Evolutionary conservation across 2,888 invertebrate species (phyloP), one percentile per base, ranked within the genome.

Genomic region (Orgyia antiqua): DNA sequence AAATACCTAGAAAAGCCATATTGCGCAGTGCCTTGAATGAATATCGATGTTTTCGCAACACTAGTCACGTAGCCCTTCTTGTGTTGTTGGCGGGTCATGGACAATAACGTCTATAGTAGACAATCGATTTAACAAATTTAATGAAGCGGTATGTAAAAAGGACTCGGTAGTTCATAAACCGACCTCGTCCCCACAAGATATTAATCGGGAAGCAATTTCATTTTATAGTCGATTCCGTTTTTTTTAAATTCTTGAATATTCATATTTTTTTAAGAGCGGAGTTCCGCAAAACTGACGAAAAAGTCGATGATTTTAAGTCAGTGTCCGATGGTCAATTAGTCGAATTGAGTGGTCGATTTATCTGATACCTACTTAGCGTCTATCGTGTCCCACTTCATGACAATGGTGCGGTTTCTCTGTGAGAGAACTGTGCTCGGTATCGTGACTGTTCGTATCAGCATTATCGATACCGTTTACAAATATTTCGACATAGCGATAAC

Each of bases 401-500:
- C 61, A 66, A 68, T 59, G 52, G 58, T 51, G 53, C 51, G 39
- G 51, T 50, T 52, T 60, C 64, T 60, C 58, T 51, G 47, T 51
- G 57, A 40, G 42, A 43, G 50, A 54, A 51, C 43, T 33, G 38
- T 24, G 50, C 47, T 43, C 47, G 52, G 53, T 67, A 68, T 71
- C 75, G 63, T 65, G 70, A 71, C 68, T 56, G 55, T 27, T 47
- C 55, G 45, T 67, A 69, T 68, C 69, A 60, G 59, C 31, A 56
- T 53, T 61, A 72, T 67, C 72, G 68, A 71, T 76, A 73, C 68
- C 72, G 69, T 77, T 78, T 79, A 82, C 76, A 80, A 80, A 83
- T 74, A 82, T 83, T 83, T 82, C 82, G 78, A 84, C 82, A 77
- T 72, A 43, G 21, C 46, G 82, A 82, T 79, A 76, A 50, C 51